Conservation (phyloP, 2,888 invertebrate species). For the Apocheima hispidaria region DNA sequence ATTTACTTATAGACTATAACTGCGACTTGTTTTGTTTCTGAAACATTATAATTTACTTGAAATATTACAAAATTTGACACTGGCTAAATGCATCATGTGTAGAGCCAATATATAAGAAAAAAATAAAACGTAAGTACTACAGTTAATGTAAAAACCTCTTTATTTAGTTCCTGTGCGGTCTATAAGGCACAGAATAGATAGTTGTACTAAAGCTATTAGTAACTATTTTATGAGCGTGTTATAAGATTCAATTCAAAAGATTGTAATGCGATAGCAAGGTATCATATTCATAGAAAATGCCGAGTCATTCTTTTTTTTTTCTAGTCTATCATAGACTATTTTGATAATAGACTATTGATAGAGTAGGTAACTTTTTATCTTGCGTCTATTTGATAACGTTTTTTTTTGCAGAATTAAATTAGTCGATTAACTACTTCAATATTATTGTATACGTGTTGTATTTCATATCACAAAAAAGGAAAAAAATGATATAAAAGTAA, state of each 20-base stretch:
- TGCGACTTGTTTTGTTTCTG: no score
- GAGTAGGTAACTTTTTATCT: background rate
- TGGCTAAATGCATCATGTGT: no score
- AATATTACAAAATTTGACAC: no score
- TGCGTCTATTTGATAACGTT: background rate
- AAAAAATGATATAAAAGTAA: no score
- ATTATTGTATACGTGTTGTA: background rate
- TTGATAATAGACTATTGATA: conserved; percentile 8
- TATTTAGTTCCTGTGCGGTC: conserved; percentile 8
- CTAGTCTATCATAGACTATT: conserved; percentile 4
- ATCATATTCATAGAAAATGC: background rate
- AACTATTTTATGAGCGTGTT: conserved; percentile 24
- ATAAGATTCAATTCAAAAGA: conserved; percentile 26
- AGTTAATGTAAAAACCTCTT: background rate
- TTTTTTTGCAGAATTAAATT: conserved; percentile 8
- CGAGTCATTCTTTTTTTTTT: conserved; percentile 11
- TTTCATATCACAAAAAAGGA: no score
- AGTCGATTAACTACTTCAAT: background rate
- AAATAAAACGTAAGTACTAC: no score
- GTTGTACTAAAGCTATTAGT: background rate
- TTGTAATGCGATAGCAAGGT: conserved; percentile 7
- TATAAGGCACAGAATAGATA: background rate
- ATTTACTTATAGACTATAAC: no score
- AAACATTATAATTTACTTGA: no score
- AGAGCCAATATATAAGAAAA: no score